Evolutionary conservation across 2,888 invertebrate species (phyloP).

Genomic region (Sminthurides aquaticus): DNA sequence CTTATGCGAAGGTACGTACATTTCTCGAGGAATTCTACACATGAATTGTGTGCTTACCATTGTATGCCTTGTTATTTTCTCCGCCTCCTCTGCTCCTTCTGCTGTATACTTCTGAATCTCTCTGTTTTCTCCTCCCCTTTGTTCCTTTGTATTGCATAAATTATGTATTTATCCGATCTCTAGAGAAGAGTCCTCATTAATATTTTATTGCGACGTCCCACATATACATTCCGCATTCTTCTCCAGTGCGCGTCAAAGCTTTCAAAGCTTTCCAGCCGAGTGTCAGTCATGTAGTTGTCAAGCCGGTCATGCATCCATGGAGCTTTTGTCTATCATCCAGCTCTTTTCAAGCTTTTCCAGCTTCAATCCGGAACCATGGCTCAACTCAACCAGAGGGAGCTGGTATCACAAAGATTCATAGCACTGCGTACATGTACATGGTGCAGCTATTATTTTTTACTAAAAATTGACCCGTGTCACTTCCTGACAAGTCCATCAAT

Average conservation of each 20-base stretch:
- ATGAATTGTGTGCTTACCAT: too few relatives aligned
- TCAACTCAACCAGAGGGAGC: too few relatives aligned
- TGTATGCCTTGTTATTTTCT: too few relatives aligned
- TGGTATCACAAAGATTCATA: too few relatives aligned
- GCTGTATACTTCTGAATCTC: too few relatives aligned
- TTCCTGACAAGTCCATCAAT: not conserved
- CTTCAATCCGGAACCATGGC: not conserved
- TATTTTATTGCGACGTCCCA: not conserved
- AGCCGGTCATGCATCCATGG: not conserved
- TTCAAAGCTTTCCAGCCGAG: not conserved
- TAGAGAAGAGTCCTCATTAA: not conserved
- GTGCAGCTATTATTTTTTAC: too few relatives aligned
- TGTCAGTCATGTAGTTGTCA: not conserved
- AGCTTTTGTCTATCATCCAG: not conserved
- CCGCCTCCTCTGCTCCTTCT: too few relatives aligned
- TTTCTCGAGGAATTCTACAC: too few relatives aligned
- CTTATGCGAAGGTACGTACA: slow-evolving; percentile 66
- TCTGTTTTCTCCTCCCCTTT: too few relatives aligned
- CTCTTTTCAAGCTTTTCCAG: not conserved
- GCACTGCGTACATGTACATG: too few relatives aligned
- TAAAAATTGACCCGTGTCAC: not conserved
- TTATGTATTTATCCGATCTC: not conserved
- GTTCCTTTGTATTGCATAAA: not conserved
- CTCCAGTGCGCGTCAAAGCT: not conserved
- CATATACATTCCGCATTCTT: too few relatives aligned